phyloP scores from a whole-genome alignment of 2,113 vertebrate genomes.

The Triplophysa siluroides region DNA sequence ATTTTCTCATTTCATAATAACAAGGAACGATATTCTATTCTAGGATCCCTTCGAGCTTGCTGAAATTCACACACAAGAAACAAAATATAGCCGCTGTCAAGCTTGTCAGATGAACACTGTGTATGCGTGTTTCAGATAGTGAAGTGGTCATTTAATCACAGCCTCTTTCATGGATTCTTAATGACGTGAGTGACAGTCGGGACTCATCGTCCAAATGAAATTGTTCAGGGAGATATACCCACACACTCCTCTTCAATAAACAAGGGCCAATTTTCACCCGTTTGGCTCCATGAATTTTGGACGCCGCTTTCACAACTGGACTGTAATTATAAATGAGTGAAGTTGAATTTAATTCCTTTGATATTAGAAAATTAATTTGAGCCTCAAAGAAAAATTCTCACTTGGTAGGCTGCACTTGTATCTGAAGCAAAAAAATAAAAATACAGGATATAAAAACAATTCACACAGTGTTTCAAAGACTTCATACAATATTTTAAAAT shows the following conservation, averaged over 20 bases:
- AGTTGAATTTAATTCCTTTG: not conserved
- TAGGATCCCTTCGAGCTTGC: slow-evolving; percentile 1
- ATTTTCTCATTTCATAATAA: slow-evolving; percentile 22
- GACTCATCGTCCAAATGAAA: slow-evolving; percentile 53
- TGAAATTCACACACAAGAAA: slow-evolving; percentile 29
- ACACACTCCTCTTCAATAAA: slow-evolving; percentile 1
- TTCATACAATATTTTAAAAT: too few relatives aligned
- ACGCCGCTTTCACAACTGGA: not conserved
- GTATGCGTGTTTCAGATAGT: not conserved
- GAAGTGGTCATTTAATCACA: slow-evolving; percentile 62
- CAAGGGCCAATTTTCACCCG: not conserved
- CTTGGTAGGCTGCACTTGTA: not conserved
- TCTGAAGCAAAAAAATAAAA: not conserved
- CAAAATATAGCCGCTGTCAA: not conserved
- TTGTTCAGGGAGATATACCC: not conserved
- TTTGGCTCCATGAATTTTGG: not conserved
- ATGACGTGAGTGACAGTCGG: slow-evolving; percentile 60
- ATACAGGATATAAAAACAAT: not conserved
- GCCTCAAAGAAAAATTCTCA: not conserved
- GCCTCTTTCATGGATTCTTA: slow-evolving; percentile 56
- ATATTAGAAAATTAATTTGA: not conserved
- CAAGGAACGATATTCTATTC: slow-evolving; percentile 24
- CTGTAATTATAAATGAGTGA: not conserved
- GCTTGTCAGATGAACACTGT: slow-evolving; percentile 45
- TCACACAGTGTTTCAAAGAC: too few relatives aligned